Percentiles rank a stretch among this genome's conserved stretches.
These are phyloP conservation scores for Zaprionus gabonicus DNA, from an alignment of 1,140 invertebrate genomes.

Conservation along the genomic window DNA sequence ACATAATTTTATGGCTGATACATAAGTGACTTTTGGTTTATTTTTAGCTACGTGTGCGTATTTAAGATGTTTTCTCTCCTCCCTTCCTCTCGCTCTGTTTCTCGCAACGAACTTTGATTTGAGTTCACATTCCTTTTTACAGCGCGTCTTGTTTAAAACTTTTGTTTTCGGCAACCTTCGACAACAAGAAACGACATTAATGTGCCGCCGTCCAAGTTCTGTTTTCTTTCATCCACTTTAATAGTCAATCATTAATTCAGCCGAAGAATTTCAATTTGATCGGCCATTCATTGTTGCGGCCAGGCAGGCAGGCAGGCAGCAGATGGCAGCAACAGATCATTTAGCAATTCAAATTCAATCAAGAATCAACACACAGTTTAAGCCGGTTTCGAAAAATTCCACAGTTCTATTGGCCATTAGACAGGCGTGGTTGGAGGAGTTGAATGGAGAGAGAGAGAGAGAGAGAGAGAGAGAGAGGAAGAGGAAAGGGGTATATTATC, in stretches of 20 bases:
- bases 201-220: conserved; percentile 39
- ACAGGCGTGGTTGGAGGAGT: not conserved
- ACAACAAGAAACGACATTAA: conserved; percentile 30
- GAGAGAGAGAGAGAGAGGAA: not conserved
- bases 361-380: conserved; percentile 44
- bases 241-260: conserved; percentile 73
- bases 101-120: not conserved
- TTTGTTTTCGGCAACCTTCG: conserved; percentile 58
- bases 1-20: conserved; percentile 23
- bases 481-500: conserved; percentile 5
- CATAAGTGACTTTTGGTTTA: conserved; percentile 42
- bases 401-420: conserved; percentile 34
- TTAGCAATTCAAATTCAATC: conserved; percentile 80
- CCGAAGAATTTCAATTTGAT: conserved; percentile 64
- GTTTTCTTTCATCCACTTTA: conserved; percentile 49
- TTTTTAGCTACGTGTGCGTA: conserved; percentile 30
- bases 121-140: conserved; percentile 31
- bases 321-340: conserved; percentile 35
- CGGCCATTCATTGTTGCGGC: conserved; percentile 53
- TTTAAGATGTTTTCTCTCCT: not conserved
- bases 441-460: not conserved
- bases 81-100: not conserved
- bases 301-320: conserved; percentile 8
- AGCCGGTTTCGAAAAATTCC: conserved; percentile 44
- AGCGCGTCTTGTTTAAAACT: conserved; percentile 32